Base-by-base conservation (phyloP, 2,888 invertebrate genomes). In the Andrena bucephala region DNA sequence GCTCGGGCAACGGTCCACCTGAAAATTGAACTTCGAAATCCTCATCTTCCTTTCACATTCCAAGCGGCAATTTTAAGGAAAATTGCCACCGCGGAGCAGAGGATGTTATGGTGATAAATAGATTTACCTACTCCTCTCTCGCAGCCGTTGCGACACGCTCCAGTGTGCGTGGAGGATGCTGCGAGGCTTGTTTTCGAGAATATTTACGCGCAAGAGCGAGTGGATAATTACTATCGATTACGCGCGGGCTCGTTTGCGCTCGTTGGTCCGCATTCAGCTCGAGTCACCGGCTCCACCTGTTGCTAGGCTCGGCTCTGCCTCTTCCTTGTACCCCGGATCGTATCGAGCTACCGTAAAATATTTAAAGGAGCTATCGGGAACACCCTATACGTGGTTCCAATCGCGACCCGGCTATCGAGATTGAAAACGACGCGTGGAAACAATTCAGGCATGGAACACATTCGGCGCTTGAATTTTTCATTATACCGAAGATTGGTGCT, bases 161-260 rank as follows among this genome's bases (percentile, higher is more conserved):
- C 1, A 27, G 16, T 16, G 4, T 42, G 24, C n/a, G 13, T n/a
- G 16, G n/a, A 31, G 2, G 13, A 20, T 13, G 24, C 27, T 33
- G 50, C 29, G 50, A 10, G 57, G 33, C 42, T 74, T 70, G 70
- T 71, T 79, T 86, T 81, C 73, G 70, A 67, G 59, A 63, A 75
- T 86, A 86, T 84, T 84, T 84, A 76, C 82, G 80, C 68, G 79
- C 70, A 42, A 67, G 48, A 86, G 70, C 75, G 65, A 63, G 70
- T 20, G 72, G 81, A 85, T 87, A 87, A 87, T 85, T 87, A 87
- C 70, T 84, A 87, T 87, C 82, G 87, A 87, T 87, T 80, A 70
- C 63, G 72, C 67, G 48, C 63, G 60, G 66, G 42, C 60, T 78
- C 71, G 74, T 80, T 66, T 63, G 67, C 69, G 73, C 74, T 74